A percentile compares a stretch with the other conserved stretches of the same genome.
phyloP scores from a whole-genome alignment of 2,797 vertebrate species.

The Podargus strigoides region DNA sequence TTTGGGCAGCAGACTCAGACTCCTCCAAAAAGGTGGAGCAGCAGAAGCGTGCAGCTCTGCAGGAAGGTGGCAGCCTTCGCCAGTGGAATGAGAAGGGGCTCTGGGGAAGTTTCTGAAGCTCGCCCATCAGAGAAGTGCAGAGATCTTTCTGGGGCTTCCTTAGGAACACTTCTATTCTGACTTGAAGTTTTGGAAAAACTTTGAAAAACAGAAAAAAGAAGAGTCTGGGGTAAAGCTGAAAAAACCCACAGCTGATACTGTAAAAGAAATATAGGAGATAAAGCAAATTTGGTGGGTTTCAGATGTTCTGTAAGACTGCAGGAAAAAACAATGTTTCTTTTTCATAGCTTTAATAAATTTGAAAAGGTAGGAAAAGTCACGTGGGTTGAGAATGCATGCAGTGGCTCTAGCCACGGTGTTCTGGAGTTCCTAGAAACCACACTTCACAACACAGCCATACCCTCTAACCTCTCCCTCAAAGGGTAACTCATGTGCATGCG shows the following conservation, averaged over 20 bases:
- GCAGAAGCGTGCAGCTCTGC: neutral
- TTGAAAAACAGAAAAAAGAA: neutral
- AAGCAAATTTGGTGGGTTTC: neutral
- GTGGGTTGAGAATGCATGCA: neutral
- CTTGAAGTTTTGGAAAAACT: neutral
- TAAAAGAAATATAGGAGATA: neutral
- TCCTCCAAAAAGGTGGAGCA: neutral
- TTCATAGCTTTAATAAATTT: neutral
- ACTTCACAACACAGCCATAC: neutral
- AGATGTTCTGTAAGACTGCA: accelerated
- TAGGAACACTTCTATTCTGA: neutral
- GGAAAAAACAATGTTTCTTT: neutral
- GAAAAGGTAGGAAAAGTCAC: neutral
- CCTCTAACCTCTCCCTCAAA: neutral
- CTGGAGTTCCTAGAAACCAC: neutral
- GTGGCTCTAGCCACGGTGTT: too few relatives aligned
- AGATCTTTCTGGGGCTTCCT: neutral
- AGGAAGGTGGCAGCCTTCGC: neutral
- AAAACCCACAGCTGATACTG: neutral
- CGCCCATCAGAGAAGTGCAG: neutral
- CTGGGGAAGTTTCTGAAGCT: neutral
- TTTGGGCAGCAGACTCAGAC: neutral
- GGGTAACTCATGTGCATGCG: neutral
- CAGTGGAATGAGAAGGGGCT: neutral
- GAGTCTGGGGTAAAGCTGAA: neutral